Evolutionary conservation across 2,888 invertebrate species (phyloP).

Genomic region (Volucella inflata): DNA sequence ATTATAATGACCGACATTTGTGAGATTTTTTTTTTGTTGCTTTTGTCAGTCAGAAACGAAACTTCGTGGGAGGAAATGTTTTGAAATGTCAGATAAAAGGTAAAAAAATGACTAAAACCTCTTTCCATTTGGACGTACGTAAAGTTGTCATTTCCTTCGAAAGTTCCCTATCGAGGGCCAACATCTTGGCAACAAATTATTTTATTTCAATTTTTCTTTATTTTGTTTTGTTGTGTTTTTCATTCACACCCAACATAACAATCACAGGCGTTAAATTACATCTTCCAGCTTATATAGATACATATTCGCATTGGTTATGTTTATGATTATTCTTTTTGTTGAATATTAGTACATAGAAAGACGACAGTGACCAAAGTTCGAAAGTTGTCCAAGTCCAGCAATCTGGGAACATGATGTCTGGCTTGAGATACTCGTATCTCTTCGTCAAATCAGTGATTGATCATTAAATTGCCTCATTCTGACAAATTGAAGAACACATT

Average conservation of each 20-base stretch:
- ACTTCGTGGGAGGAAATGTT: slow-evolving; percentile 52
- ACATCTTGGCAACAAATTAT: slow-evolving; percentile 39
- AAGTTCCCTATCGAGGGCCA: slow-evolving; percentile 11
- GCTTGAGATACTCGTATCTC: slow-evolving; percentile 48
- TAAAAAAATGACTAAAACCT: too few relatives aligned
- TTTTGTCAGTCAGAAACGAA: slow-evolving; percentile 17
- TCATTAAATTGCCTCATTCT: slow-evolving; percentile 73
- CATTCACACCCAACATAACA: slow-evolving; percentile 31
- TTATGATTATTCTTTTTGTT: neutral
- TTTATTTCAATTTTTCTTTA: slow-evolving; percentile 41
- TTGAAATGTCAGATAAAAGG: neutral
- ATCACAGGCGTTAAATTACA: slow-evolving; percentile 19
- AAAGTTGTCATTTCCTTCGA: slow-evolving; percentile 49
- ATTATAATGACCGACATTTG: slow-evolving; percentile 61
- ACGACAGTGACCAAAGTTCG: slow-evolving; percentile 9
- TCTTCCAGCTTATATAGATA: slow-evolving; percentile 16
- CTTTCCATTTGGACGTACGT: slow-evolving; percentile 12
- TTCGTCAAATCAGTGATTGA: slow-evolving; percentile 73
- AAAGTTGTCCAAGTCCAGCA: slow-evolving; percentile 50
- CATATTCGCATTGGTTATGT: too few relatives aligned
- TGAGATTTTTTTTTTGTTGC: slow-evolving; percentile 42
- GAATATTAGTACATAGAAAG: slow-evolving; percentile 1
- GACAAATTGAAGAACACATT: slow-evolving; percentile 75
- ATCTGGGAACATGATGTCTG: slow-evolving; percentile 56
- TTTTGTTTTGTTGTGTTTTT: neutral